Evolutionary conservation across 2,797 vertebrate species (phyloP).

Genomic region (Crocidura indochinensis): DNA sequence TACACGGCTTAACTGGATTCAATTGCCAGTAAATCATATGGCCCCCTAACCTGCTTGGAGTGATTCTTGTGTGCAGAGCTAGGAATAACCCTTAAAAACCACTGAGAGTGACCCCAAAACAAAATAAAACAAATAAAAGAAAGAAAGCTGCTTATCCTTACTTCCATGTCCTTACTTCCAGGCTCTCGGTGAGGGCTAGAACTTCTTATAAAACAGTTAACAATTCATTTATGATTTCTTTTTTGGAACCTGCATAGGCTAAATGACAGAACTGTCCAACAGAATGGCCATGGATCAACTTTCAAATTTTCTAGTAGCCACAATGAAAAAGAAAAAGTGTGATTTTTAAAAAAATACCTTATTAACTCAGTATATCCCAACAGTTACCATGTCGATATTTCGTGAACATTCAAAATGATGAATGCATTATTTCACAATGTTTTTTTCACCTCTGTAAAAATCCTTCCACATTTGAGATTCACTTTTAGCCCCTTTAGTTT

Average conservation of each 20-base stretch:
- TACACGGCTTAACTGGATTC: no score
- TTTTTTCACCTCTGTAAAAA: slow-evolving; percentile 9
- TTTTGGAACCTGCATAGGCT: background rate
- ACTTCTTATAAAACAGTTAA: slow-evolving; percentile 30
- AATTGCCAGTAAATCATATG: no score
- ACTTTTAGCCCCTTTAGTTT: background rate
- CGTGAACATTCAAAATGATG: slow-evolving; percentile 18
- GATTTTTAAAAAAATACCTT: slow-evolving; percentile 51
- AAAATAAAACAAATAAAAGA: no score
- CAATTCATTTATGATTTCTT: slow-evolving; percentile 37
- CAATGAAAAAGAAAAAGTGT: slow-evolving; percentile 12
- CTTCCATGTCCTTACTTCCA: slow-evolving; percentile 15
- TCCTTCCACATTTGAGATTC: slow-evolving; percentile 34
- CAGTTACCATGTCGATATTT: slow-evolving; percentile 2
- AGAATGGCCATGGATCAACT: background rate
- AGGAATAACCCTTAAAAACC: no score
- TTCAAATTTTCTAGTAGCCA: slow-evolving; percentile 12
- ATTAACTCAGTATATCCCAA: slow-evolving; percentile 27
- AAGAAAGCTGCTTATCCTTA: slow-evolving; percentile 6
- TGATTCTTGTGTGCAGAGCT: no score
- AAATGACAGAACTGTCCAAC: background rate
- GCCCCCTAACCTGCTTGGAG: no score
- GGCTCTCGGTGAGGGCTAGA: background rate
- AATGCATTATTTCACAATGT: background rate
- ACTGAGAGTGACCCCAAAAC: no score